Base-by-base conservation (phyloP, 2,113 vertebrate species). In the Entomyzon cyanotis region DNA sequence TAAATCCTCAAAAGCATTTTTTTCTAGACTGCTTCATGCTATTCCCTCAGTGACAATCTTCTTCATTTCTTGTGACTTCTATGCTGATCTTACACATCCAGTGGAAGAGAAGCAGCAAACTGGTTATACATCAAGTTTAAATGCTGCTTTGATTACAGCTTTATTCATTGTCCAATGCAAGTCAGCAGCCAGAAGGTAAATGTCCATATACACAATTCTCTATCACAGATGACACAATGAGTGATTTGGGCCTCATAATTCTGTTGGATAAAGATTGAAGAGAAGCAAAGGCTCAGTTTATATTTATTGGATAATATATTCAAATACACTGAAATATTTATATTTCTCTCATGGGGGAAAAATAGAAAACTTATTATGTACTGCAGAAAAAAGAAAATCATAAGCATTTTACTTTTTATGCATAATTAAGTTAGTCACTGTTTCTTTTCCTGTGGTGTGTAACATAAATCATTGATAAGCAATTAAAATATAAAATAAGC, bases 391-490 rank as follows among this genome's bases (percentile, higher is more conserved):
- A 91, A 60, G 41, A 87, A 91, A 92, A 90, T 44, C 11, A 31
- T 39, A 85, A 30, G n/a, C n/a, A 67, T 63, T 91, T 94, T 78
- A 52, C 10, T 70, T 87, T 79, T 84, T 69, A 50, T 76, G 37
- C 44, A 44, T 69, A 89, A 94, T 95, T 91, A 89, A 73, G 12
- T n/a, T 53, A 85, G 35, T 78, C 25, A 67, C 27, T 90, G 23
- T 44, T 83, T 92, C 44, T 20, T 3, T 94, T 94, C 47, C 52
- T 68, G 52, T 41, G 27, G 42, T 84, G 24, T 82, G 39, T 28
- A 83, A 56, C 37, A 90, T 79, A 87, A 95, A 95, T 89, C 15
- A 91, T 39, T 89, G 74, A 77, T 71, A 88, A 92, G 56, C 77
- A 89, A 62, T 87, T 91, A 78, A 49, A 82, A 68, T 28, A 78